Evolutionary conservation across 2,113 vertebrate species (phyloP).

Genomic region (Lasiurus cinereus): DNA sequence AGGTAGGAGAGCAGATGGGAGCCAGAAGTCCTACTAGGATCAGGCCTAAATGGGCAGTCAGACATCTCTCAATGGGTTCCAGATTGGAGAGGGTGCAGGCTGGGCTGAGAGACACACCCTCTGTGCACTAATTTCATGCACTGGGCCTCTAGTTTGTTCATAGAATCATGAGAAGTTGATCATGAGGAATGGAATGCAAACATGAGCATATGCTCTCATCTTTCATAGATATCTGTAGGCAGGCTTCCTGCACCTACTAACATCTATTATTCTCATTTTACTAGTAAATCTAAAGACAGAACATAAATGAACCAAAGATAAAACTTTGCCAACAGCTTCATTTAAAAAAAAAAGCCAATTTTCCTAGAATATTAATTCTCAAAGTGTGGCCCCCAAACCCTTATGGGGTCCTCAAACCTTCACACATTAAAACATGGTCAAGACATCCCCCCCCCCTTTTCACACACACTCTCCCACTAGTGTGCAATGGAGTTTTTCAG

Average conservation of each 20-base stretch:
- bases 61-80: no score
- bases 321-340: background rate
- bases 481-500: background rate
- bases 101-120: no score
- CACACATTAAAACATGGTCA: background rate
- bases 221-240: background rate
- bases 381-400: background rate
- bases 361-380: background rate
- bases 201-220: no score
- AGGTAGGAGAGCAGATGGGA: no score
- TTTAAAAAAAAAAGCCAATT: background rate
- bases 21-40: no score
- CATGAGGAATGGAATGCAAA: no score
- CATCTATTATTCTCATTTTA: background rate
- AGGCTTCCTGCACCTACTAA: background rate
- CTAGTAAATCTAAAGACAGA: background rate
- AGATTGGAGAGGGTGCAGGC: no score
- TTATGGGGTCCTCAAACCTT: background rate
- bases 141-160: background rate
- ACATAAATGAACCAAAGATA: background rate
- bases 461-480: background rate
- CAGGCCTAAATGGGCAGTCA: no score
- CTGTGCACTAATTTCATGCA: no score
- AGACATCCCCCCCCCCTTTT: background rate
- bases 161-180: background rate